Evolutionary conservation across 2,888 invertebrate species (phyloP).

Genomic region (Brachylomia viminalis): DNA sequence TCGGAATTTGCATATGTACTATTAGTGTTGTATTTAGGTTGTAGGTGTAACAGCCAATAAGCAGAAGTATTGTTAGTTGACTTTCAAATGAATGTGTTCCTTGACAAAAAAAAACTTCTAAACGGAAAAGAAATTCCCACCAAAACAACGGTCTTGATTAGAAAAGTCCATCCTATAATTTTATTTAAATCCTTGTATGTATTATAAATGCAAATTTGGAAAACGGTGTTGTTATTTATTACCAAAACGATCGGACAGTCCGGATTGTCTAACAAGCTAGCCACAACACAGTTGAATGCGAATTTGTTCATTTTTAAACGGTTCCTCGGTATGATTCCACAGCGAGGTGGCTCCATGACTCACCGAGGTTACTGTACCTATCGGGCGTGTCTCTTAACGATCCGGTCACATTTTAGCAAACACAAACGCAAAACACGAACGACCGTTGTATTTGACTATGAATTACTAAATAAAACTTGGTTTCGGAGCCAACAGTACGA

Average conservation of each 20-base stretch:
- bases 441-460: slow-evolving; percentile 65
- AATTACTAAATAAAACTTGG: slow-evolving; percentile 57
- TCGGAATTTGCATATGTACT: slow-evolving; percentile 65
- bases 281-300: slow-evolving; percentile 62
- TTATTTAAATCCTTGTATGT: background rate
- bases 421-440: slow-evolving; percentile 58
- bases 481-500: slow-evolving; percentile 46
- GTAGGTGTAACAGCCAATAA: slow-evolving; percentile 8
- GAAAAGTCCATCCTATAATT: background rate
- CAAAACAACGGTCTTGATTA: background rate
- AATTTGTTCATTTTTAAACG: slow-evolving; percentile 76
- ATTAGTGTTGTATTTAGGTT: slow-evolving; percentile 44
- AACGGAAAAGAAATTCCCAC: background rate
- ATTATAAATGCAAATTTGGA: background rate
- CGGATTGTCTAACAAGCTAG: slow-evolving; percentile 46
- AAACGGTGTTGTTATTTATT: slow-evolving; percentile 20
- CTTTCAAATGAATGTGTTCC: slow-evolving; percentile 1
- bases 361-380: slow-evolving; percentile 81
- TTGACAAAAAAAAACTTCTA: background rate
- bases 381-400: slow-evolving; percentile 71
- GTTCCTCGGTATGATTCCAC: slow-evolving; percentile 76
- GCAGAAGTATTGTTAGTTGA: background rate
- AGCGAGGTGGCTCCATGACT: slow-evolving; percentile 75
- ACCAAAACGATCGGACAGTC: slow-evolving; percentile 33
- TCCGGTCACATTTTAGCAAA: slow-evolving; percentile 73